Base-by-base conservation (phyloP, 2,888 invertebrate genomes). In the Xanthia icteritia region DNA sequence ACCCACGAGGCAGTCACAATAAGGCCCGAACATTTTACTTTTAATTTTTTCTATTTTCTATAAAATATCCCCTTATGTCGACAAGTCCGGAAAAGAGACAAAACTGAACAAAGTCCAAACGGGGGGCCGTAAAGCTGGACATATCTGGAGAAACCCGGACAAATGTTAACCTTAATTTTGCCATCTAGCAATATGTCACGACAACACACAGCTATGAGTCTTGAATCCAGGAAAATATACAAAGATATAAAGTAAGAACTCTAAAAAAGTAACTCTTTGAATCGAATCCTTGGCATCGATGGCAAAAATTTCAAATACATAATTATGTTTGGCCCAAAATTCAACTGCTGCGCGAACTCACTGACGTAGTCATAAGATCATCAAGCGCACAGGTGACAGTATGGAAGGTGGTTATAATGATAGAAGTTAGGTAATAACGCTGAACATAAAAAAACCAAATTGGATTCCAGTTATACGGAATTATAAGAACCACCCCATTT, bases 381-480 rank as follows among this genome's bases (percentile, higher is more conserved):
- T 36, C 31, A 63, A 36, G 63, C 23, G 23, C 13, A 36, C 36
- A 36, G 23, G 5, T 23, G 36, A 39, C 63, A 23, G 23, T 5
- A 5, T 23, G 39, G 9, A 13, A 64, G 5, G 15, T 64, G 15
- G 73, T 17, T 23, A 13, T 31, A 45, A 73, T n/a, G 11, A 4
- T 36, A 20, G 36, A n/a, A 51, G 9, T 45, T 45, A 39, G 17
- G 17, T 31, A 2, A 58, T 27, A 56, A 15, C 15, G 2, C 48
- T n/a, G 31, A n/a, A 36, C 9, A 36, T 63, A 48, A 68, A 58
- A 68, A 58, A 67, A 51, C 63, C 5, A 5, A 58, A 63, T 54
- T 82, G n/a, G 2, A 67, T 81, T 56, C 36, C 56, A 45, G 6
- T 51, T 42, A 48, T 42, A 36, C 3, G 39, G 15, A 42, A 27